Evolutionary conservation across 2,797 vertebrate genomes (phyloP).

Genomic region (Hyperoplus immaculatus): DNA sequence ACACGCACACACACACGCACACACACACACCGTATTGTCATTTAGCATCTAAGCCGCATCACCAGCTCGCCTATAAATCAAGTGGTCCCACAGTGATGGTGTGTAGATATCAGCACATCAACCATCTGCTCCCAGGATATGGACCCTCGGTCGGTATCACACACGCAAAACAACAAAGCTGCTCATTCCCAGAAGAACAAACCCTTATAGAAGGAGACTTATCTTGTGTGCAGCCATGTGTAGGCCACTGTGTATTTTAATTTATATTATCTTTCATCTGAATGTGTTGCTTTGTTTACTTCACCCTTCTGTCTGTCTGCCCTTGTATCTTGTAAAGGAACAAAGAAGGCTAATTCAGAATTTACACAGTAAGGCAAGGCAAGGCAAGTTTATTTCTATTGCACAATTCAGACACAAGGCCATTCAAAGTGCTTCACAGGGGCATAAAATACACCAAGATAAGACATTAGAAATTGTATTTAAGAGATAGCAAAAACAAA

Average conservation of each 20-base stretch:
- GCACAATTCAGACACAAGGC: no score
- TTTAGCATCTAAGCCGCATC: slow-evolving; percentile 44
- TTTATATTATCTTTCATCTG: slow-evolving; percentile 16
- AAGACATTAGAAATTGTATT: no score
- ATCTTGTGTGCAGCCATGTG: slow-evolving; percentile 14
- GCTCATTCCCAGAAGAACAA: slow-evolving; percentile 33
- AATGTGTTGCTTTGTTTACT: slow-evolving; percentile 9
- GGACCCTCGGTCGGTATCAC: slow-evolving; percentile 15
- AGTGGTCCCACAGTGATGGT: slow-evolving; percentile 36
- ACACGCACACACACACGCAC: slow-evolving; percentile 25
- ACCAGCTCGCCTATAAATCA: slow-evolving; percentile 66
- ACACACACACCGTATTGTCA: slow-evolving; percentile 28
- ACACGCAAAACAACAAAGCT: slow-evolving; percentile 20
- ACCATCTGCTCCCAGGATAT: slow-evolving; percentile 71
- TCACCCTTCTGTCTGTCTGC: background rate
- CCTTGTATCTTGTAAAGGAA: background rate
- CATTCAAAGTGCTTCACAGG: no score
- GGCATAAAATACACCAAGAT: no score
- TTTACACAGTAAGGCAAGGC: no score
- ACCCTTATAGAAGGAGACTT: slow-evolving; percentile 2
- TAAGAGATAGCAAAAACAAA: no score
- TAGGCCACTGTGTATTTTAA: slow-evolving; percentile 42
- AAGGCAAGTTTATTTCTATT: no score
- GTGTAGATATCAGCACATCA: slow-evolving; percentile 70
- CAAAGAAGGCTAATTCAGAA: no score